Percentiles rank a stretch among this genome's conserved stretches.
Evolutionary conservation across 2,888 invertebrate species (phyloP).

Genomic region (Andrena bicolor): DNA sequence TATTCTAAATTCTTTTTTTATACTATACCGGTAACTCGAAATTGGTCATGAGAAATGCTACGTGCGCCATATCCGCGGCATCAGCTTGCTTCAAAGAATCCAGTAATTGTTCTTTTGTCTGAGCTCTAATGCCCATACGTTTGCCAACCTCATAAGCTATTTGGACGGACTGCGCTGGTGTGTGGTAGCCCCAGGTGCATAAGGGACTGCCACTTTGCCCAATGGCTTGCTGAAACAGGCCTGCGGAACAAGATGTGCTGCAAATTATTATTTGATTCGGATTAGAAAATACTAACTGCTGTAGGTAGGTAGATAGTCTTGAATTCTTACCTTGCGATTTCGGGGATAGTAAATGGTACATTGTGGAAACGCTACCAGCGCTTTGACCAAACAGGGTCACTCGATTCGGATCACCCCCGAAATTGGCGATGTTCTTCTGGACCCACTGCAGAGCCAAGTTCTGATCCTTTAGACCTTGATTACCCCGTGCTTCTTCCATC

Average conservation of each 20-base stretch:
- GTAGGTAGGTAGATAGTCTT: no score
- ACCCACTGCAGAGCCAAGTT: conserved; percentile 89
- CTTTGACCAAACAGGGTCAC: conserved; percentile 90
- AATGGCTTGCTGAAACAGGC: conserved; percentile 86
- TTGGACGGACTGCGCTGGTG: conserved; percentile 45
- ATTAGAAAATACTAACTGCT: no score
- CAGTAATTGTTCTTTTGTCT: background rate
- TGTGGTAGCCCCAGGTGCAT: conserved; percentile 84
- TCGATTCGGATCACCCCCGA: conserved; percentile 90
- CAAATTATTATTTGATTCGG: background rate
- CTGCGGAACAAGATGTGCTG: conserved; percentile 67
- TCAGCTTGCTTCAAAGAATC: background rate
- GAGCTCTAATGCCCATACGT: conserved; percentile 65
- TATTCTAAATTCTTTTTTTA: no score
- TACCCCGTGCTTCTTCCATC: conserved; percentile 88
- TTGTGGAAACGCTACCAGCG: conserved; percentile 87
- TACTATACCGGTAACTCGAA: no score
- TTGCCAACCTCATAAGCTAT: conserved; percentile 82
- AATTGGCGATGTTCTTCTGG: conserved; percentile 88
- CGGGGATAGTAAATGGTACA: conserved; percentile 37
- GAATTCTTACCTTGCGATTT: conserved; percentile 44
- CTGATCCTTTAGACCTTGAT: conserved; percentile 91
- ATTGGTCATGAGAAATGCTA: no score
- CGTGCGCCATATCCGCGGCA: background rate
- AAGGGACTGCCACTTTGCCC: conserved; percentile 86